These are phyloP conservation scores for Benitochromis conjunctus DNA, from an alignment of 2,113 vertebrate genomes.

Conservation along the genomic window DNA sequence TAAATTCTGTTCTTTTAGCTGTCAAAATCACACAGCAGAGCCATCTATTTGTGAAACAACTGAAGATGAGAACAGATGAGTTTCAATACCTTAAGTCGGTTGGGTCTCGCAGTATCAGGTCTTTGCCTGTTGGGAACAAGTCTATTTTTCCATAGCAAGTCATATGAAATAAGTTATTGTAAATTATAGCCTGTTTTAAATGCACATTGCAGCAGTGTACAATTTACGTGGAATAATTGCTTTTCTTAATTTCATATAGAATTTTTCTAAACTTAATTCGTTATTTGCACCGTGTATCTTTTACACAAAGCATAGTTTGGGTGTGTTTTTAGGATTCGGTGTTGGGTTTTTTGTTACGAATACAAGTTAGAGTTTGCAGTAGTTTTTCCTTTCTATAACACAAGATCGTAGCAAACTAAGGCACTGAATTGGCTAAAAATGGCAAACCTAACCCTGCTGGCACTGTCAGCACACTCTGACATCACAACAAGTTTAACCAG, in stretches of 20 bases:
- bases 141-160: background rate
- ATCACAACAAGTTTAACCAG: background rate
- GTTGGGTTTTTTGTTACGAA: background rate
- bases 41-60: background rate
- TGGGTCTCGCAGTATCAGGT: background rate
- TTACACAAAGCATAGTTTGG: background rate
- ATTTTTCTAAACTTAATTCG: background rate
- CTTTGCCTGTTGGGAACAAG: background rate
- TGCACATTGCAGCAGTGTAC: background rate
- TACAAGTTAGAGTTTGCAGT: background rate
- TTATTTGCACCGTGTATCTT: accelerated
- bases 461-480: background rate
- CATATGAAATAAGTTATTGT: background rate
- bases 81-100: background rate
- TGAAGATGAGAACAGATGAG: background rate
- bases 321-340: background rate
- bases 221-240: background rate
- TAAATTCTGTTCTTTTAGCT: background rate
- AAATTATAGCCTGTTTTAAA: background rate
- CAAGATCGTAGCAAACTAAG: background rate
- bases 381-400: background rate
- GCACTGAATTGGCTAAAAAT: background rate
- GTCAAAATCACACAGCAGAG: background rate
- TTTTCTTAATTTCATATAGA: background rate
- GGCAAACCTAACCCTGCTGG: background rate